phyloP scores from a whole-genome alignment of 2,113 vertebrate genomes.

The Tetrax tetrax region DNA sequence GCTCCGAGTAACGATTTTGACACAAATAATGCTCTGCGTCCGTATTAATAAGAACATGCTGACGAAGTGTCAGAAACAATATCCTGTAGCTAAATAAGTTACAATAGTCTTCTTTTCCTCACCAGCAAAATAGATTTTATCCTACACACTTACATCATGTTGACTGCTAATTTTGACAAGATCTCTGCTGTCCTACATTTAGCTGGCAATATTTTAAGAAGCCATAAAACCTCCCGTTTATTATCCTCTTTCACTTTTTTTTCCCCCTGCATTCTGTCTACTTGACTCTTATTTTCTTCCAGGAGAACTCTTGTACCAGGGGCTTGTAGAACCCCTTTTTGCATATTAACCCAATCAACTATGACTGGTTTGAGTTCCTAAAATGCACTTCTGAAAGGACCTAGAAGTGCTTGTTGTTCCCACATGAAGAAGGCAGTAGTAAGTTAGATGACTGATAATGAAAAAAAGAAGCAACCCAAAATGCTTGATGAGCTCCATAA shows the following conservation, averaged over 20 bases:
- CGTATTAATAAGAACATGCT: not conserved
- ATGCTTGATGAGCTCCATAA: not conserved
- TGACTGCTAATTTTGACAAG: constrained; percentile 10
- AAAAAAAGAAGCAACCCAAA: not conserved
- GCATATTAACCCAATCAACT: not conserved
- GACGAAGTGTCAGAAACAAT: not conserved
- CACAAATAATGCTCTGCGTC: not conserved
- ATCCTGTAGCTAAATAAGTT: constrained; percentile 10
- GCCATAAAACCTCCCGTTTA: not conserved
- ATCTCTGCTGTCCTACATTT: not conserved
- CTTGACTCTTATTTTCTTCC: not conserved
- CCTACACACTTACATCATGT: not conserved
- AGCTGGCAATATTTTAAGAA: not conserved
- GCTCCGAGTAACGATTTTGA: not conserved
- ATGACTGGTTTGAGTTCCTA: not conserved
- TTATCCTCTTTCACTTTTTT: not conserved
- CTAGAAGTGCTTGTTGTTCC: not conserved
- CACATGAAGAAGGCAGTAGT: not conserved
- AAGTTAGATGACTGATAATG: not conserved
- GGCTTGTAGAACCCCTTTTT: not conserved
- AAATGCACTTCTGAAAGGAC: not conserved
- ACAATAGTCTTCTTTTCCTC: not conserved
- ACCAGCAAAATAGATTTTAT: not conserved
- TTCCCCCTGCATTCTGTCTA: not conserved
- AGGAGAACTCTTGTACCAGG: not conserved